phyloP scores from a whole-genome alignment of 2,797 vertebrate genomes.

The Epinephelus awoara region DNA sequence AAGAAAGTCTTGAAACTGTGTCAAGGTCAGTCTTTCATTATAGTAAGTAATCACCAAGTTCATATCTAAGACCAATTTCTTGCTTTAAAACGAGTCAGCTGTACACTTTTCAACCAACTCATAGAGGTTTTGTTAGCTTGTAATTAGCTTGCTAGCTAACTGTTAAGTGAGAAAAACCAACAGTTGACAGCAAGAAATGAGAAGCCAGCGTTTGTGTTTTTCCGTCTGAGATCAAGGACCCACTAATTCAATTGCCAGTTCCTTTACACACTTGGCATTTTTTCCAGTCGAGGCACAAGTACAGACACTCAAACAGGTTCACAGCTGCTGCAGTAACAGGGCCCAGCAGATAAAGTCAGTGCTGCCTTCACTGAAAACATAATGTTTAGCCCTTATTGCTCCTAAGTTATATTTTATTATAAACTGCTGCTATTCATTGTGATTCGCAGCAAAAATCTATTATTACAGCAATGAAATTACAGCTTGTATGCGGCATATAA shows the following conservation, averaged over 20 bases:
- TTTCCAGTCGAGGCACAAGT: neutral
- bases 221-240: neutral
- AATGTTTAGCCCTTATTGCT: neutral
- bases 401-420: neutral
- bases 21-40: neutral
- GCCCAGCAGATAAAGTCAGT: neutral
- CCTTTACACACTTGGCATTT: neutral
- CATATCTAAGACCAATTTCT: neutral
- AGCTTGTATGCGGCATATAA: constrained; percentile 1
- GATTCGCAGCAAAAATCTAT: constrained; percentile 8
- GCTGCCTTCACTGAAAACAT: neutral
- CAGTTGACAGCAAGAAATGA: neutral
- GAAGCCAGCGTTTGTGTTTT: neutral
- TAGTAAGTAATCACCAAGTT: neutral
- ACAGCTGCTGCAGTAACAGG: constrained; percentile 14
- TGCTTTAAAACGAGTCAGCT: neutral
- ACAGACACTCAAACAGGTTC: neutral
- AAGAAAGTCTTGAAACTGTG: neutral
- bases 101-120: neutral
- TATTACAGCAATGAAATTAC: constrained; percentile 8
- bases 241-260: neutral
- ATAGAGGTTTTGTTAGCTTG: neutral
- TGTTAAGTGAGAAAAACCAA: neutral
- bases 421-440: constrained; percentile 5
- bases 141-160: neutral